phyloP scores from a whole-genome alignment of 2,888 invertebrate genomes.

The Cheilosia urbana region DNA sequence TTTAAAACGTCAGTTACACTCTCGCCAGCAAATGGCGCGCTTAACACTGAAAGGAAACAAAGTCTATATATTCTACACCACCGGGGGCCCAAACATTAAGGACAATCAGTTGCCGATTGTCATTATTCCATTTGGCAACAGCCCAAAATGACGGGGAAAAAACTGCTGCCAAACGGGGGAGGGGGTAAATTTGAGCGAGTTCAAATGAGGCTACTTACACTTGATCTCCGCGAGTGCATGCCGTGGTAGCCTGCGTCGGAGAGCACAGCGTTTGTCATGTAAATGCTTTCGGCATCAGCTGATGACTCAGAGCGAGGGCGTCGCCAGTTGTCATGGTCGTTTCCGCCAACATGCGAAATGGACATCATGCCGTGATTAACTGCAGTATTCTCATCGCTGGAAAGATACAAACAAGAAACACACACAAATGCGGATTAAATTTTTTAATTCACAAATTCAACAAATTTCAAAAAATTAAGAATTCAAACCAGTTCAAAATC shows the following conservation, averaged over 20 bases:
- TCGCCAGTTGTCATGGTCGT: constrained; percentile 88
- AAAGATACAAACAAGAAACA: constrained; percentile 76
- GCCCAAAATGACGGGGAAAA: constrained; percentile 43
- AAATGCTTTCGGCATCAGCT: constrained; percentile 90
- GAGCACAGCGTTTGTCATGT: constrained; percentile 84
- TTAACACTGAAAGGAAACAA: constrained; percentile 20
- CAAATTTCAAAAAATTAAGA: background rate
- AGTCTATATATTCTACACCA: background rate
- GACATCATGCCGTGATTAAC: constrained; percentile 84
- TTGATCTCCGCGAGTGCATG: constrained; percentile 83
- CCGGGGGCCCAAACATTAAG: constrained; percentile 37
- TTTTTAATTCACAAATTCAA: constrained; percentile 1
- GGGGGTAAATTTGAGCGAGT: constrained; percentile 11
- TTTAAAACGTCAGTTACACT: constrained; percentile 48
- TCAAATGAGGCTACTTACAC: constrained; percentile 80
- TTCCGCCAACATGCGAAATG: constrained; percentile 83
- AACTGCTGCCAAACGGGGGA: too few relatives aligned
- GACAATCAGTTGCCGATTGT: constrained; percentile 53
- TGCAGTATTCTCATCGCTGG: constrained; percentile 91
- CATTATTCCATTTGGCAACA: constrained; percentile 63
- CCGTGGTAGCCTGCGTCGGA: constrained; percentile 82
- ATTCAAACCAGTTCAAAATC: background rate
- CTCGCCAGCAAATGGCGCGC: constrained; percentile 6
- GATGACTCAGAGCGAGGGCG: constrained; percentile 92
- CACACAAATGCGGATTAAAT: background rate